Base-by-base conservation (phyloP, 2,113 vertebrate genomes). In the Elephas maximus region DNA sequence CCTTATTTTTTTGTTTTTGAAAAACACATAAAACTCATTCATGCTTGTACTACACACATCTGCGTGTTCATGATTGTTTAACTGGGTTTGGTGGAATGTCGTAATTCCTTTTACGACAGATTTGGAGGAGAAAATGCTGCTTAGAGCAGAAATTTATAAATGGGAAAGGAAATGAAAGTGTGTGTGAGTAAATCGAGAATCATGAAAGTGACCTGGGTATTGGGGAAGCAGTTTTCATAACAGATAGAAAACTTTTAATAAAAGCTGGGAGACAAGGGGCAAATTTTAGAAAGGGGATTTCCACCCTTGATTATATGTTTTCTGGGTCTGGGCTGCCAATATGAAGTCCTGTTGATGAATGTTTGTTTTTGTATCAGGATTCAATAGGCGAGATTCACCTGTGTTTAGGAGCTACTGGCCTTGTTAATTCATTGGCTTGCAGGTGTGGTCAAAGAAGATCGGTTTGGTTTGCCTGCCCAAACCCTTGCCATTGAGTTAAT, bases 11-110 rank as follows among this genome's bases (percentile, higher is more conserved):
- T 69, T 17, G 37, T 96, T 94, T 97, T 44, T 8, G 21, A 73
- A 81, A 92, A 92, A 48, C 96, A 97, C 92, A 81, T 96, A 97
- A 96, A 96, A 97, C 44, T 67, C 88, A 95, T 96, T 97, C 80
- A 37, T 97, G 88, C 92, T 95, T 97, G 37, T 88, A 98, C 92
- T 88, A 87, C 88, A 83, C 5, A 0, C 91, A 95, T 88, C 95
- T 96, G 33, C 88, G 77, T 92, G 48, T 96, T 97, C 96, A 80
- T 86, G 95, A 95, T 93, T 95, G 87, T 94, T 93, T 86, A 83
- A 96, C 92, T 87, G 93, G 93, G 86, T 97, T 95, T 73, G 79
- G 74, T 91, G 94, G 95, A 97, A 95, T 97, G 96, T 95, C 97
- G 92, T 94, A 71, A 87, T 97, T 95, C 94, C 92, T 95, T 95